Evolutionary conservation across 2,888 invertebrate genomes (phyloP), one percentile per base, ranked within the genome.

Genomic region (Eupsilia transversa): DNA sequence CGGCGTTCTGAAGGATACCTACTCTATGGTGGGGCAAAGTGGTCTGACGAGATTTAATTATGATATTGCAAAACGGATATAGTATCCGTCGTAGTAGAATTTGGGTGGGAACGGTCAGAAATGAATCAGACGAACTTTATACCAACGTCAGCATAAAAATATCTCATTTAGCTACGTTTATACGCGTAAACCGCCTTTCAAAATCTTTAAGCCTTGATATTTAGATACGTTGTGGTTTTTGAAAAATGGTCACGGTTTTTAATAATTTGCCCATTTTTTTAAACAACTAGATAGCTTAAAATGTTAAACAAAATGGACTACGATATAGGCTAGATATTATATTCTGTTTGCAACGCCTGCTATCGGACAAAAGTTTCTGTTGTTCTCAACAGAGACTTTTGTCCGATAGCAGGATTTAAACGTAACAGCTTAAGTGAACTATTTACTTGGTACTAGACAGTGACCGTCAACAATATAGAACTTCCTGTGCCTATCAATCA

Each of bases 1-100:
- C 38, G 72, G 65, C 63, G 60, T 81, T 83, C 83, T 85, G 86
- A 89, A 88, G 89, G 89, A 86, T 84, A 85, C 67, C 54, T 43
- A 65, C 82, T 54, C 43, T 77, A 69, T 73, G 79, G 83, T 74
- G 54, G 65, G 79, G 80, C 67, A 66, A 73, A 80, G 79, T 66
- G 46, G 76, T 77, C 57, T 41, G 71, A 74, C 82, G n/a, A 72
- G 72, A 82, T 81, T 56, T 59, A 75, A 75, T 72, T 60, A 60
- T 46, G 59, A 66, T 67, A 77, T 87, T 86, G 82, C 83, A 81
- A 80, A 86, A 87, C 74, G 63, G 57, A 59, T 69, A 54, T 74
- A 70, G 66, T 68, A 70, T 60, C 30, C 41, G 54, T 72, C 57
- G 73, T 78, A 74, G 86, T 72, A 63, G 43, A 41, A 71, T 65